Percentiles rank a stretch among this genome's conserved stretches.
These are phyloP conservation scores for Antedon bifida DNA, from an alignment of 35 echinoderm and acorn worm genomes.

Conservation along the genomic window DNA sequence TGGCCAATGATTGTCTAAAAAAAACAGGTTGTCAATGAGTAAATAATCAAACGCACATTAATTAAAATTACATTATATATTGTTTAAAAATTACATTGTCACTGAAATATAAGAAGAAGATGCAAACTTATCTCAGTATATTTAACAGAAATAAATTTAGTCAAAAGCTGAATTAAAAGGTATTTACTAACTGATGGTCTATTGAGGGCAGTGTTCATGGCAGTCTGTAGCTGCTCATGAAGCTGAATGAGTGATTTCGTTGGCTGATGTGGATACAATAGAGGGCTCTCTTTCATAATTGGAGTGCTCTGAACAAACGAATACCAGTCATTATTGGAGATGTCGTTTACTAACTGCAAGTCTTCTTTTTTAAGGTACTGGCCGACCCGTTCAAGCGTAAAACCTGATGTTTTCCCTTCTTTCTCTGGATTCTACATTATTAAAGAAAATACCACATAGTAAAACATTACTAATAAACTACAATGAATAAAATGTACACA, in stretches of 20 bases:
- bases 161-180: too few relatives aligned
- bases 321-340: constrained; percentile 39
- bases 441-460: background rate
- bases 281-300: constrained; percentile 35
- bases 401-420: constrained; percentile 47
- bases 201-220: constrained; percentile 43
- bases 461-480: too few relatives aligned
- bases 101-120: background rate
- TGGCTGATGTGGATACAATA: constrained; percentile 54
- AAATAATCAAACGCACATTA: too few relatives aligned
- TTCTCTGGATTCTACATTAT: constrained; percentile 4
- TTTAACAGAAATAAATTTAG: too few relatives aligned
- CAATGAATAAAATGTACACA: too few relatives aligned
- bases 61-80: background rate
- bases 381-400: constrained; percentile 86
- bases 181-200: constrained; percentile 69
- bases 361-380: constrained; percentile 78
- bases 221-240: constrained; percentile 35
- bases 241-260: constrained; percentile 76
- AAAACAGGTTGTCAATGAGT: too few relatives aligned
- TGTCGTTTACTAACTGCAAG: constrained; percentile 22
- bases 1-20: background rate
- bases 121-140: background rate
- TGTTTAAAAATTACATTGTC: background rate
- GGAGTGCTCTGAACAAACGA: constrained; percentile 46